Percentiles rank a stretch among this genome's conserved stretches.
phyloP scores from a whole-genome alignment of 2,113 vertebrate genomes.

The Scomber japonicus region DNA sequence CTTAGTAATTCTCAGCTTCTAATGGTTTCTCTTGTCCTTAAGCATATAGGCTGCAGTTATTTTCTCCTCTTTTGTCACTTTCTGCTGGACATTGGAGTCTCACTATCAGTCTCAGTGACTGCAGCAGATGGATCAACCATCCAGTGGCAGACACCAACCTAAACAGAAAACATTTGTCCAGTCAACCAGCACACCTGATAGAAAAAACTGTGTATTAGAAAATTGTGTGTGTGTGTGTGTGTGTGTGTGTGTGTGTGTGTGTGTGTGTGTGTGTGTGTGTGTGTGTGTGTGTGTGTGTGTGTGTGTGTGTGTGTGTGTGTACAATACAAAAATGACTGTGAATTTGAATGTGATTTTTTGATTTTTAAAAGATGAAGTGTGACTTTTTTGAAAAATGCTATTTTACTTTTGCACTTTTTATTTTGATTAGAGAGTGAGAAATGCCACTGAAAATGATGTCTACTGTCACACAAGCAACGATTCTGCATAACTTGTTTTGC shows the following conservation, averaged over 20 bases:
- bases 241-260: background rate
- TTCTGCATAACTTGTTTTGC: background rate
- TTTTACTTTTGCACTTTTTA: too few species aligned
- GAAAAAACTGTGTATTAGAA: background rate
- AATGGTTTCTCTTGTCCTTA: conserved; percentile 62
- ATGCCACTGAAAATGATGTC: background rate
- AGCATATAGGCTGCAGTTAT: conserved; percentile 48
- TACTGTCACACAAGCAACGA: background rate
- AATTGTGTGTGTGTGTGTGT: conserved; percentile 10
- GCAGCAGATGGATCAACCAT: conserved; percentile 66
- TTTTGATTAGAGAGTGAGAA: background rate
- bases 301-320: background rate
- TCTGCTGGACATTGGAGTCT: conserved; percentile 51
- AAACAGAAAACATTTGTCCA: conserved; percentile 43
- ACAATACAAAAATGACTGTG: background rate
- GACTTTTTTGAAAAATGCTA: too few species aligned
- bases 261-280: conserved; percentile 13
- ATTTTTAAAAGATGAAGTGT: too few species aligned
- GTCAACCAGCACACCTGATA: conserved; percentile 42
- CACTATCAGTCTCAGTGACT: conserved; percentile 49
- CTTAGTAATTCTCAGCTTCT: conserved; percentile 44
- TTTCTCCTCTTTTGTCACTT: conserved; percentile 57
- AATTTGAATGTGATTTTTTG: too few species aligned
- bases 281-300: background rate
- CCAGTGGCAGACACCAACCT: conserved; percentile 42